Base-by-base conservation (phyloP, 2,888 invertebrate genomes). In the Spatulosminthurus flaviceps region DNA sequence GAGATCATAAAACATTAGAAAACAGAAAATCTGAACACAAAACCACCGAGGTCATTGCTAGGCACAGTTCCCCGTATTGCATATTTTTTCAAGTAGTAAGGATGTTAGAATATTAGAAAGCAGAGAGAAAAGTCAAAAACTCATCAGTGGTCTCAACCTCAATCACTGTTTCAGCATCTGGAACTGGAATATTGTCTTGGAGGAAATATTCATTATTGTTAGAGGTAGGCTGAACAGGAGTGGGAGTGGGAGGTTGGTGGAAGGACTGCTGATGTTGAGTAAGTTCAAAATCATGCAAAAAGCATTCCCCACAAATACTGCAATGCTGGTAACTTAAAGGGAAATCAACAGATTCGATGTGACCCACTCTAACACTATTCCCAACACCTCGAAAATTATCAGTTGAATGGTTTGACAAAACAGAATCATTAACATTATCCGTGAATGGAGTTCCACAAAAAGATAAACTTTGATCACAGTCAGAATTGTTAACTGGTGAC, bases 131-230 rank as follows among this genome's bases (percentile, higher is more conserved):
- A 7, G 11, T 60, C 19, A 77, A 28, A 61, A 70, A 77, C 24
- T 77, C 70, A 34, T 77, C 77, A 43, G 77, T 77, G 9, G 77
- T 77, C 29, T 77, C 77, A 1, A 77, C 61, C 29, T 77, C 77
- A 70, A 77, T 70, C 16, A 70, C 22, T 26, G 24, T 43, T 70
- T 70, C 77, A 9, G 51, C 77, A 34, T 77, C 77, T 7, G 77
- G 77, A 22, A 77, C 77, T 13, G 71, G 70, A 11, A 70, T n/a
- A 4, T 60, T 43, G 42, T 19, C 41, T 42, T 74, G 24, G 11
- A 19, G 66, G 41, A 77, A 69, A 11, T 43, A 24, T 2, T 43
- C 69, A 42, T 11, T 11, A 42, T n/a, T 67, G 67, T 29, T 21
- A 19, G 21, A 24, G 26, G 73, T 26, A 51, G 51, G 28, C 13